Base-by-base conservation (phyloP, 1,140 invertebrate genomes). In the Thalassaphorura encarpata region DNA sequence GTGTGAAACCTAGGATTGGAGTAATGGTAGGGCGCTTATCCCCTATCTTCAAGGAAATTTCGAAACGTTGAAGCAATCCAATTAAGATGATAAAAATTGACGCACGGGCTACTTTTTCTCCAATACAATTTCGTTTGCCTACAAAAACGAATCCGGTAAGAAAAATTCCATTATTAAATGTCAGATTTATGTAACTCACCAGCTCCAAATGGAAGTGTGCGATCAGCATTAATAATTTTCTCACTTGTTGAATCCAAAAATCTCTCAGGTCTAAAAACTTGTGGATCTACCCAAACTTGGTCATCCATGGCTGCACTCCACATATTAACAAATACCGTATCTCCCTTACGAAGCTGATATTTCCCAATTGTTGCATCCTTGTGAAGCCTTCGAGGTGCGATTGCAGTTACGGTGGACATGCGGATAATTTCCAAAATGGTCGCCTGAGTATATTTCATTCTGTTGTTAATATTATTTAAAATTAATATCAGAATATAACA, bases 401-500 rank as follows among this genome's bases (percentile, higher is more conserved):
- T 81, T 0, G 83, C 83, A 62, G 83, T 73, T 3, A 82, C 81
- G 76, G 82, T 82, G 62, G 87, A 86, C 71, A 87, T 80, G 29
- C 87, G 74, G 1, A 88, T 66, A 0, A 82, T 78, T 71, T 89
- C 86, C 64, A 84, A 68, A 0, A 84, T 79, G 24, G 87, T 74
- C 0, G 83, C 84, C 69, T 85, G 84, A 43, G 82, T 76, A 66
- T 88, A 89, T 1, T 84, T 82, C 78, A 88, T 78, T 40, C n/a
- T n/a, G n/a, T n/a, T n/a, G n/a, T n/a, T n/a, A n/a, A n/a, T n/a
- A n/a, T n/a, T n/a, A n/a, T n/a, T n/a, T 83, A 85, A 64, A 43
- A 78, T 77, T 23, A 60, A 64, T 46, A 49, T n/a, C 42, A 50
- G 27, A 11, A 49, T 52, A n/a, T 27, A 45, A 18, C 24, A 4